phyloP scores from a whole-genome alignment of 2,113 vertebrate species.

The Falcunculus frontatus region DNA sequence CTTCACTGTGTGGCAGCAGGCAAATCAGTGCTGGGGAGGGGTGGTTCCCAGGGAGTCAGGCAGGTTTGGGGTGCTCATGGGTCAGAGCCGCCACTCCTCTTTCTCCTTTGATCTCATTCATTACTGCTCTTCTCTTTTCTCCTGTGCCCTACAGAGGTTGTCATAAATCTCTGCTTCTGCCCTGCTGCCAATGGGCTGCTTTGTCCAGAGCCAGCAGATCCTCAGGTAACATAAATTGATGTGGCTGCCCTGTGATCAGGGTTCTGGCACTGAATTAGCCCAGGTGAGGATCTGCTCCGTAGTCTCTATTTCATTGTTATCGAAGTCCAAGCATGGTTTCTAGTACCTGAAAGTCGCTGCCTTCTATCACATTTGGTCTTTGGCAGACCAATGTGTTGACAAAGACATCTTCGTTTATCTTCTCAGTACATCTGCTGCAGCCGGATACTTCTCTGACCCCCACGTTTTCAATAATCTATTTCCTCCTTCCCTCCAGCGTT shows the following conservation, averaged over 20 bases:
- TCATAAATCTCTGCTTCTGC: background rate
- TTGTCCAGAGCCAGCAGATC: background rate
- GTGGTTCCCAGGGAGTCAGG: background rate
- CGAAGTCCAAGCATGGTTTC: background rate
- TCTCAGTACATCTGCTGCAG: slow-evolving; percentile 17
- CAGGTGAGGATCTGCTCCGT: background rate
- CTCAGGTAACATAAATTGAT: background rate
- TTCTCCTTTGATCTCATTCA: background rate
- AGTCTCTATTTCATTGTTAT: slow-evolving; percentile 14
- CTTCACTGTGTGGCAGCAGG: background rate
- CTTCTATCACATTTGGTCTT: slow-evolving; percentile 6
- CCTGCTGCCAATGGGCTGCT: background rate
- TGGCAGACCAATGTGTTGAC: slow-evolving; percentile 3
- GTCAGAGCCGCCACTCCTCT: background rate
- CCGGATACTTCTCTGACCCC: slow-evolving; percentile 53
- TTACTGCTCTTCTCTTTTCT: background rate
- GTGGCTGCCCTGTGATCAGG: background rate
- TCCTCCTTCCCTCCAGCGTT: slow-evolving; percentile 15
- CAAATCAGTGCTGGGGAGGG: background rate
- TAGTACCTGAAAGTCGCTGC: background rate
- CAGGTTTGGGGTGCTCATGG: background rate
- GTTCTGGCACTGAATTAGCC: background rate
- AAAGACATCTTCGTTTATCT: slow-evolving; percentile 44
- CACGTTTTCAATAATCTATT: slow-evolving; percentile 54
- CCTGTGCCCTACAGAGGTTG: background rate